Conservation (phyloP, 1,140 invertebrate species). For the Penaeus japonicus region DNA sequence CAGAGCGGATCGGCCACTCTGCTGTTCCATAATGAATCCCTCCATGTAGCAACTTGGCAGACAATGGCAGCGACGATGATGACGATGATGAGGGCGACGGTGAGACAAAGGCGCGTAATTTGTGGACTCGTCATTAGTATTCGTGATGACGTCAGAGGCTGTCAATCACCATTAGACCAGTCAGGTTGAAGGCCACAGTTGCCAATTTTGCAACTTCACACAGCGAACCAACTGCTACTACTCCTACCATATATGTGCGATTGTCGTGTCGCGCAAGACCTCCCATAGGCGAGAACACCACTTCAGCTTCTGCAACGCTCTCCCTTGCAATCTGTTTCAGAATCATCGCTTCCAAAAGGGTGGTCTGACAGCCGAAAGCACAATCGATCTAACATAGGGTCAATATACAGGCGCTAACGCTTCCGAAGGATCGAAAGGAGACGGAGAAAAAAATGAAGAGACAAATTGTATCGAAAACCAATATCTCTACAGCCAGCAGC, state of each 20-base stretch:
- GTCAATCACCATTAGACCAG: constrained; percentile 53
- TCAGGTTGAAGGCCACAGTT: constrained; percentile 40
- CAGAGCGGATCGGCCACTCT: too few species aligned
- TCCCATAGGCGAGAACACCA: too few species aligned
- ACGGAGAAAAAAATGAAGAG: not conserved
- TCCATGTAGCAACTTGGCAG: constrained; percentile 34
- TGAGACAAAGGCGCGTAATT: constrained; percentile 53
- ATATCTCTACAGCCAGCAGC: not conserved
- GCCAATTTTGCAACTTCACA: constrained; percentile 22
- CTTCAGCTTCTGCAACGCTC: too few species aligned
- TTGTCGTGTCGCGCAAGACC: too few species aligned
- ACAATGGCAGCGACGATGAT: constrained; percentile 50
- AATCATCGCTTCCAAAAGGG: too few species aligned
- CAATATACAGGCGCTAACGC: not conserved
- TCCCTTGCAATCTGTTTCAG: too few species aligned
- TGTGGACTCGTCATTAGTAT: constrained; percentile 53
- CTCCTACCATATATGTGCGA: too few species aligned
- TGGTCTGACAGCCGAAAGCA: not conserved
- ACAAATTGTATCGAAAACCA: not conserved
- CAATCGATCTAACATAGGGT: not conserved
- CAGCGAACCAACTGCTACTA: not conserved
- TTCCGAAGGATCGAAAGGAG: not conserved
- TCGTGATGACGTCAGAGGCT: constrained; percentile 45
- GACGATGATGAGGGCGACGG: constrained; percentile 46
- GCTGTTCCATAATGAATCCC: constrained; percentile 32